Evolutionary conservation across 1,140 invertebrate species (phyloP), one percentile per base, ranked within the genome.

Genomic region (Bicyclus anynana): DNA sequence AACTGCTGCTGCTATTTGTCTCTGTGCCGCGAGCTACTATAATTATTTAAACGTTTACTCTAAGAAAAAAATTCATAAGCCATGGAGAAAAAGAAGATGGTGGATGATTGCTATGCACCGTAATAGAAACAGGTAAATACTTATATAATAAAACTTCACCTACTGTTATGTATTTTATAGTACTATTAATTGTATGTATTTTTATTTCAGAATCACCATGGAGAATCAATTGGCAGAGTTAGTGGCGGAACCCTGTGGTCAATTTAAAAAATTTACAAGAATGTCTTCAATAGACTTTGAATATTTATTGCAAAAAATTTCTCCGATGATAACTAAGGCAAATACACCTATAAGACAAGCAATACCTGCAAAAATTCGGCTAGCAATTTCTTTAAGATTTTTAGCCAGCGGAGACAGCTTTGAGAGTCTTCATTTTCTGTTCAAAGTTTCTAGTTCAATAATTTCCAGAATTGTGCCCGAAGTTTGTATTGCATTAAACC

Each of bases 401-500:
- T 46, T 66, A 13, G 67, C 67, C 14, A 53, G 59, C 13, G 62
- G 62, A 23, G 62, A 59, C 21, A 37, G 26, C 5, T 59, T 17
- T 26, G n/a, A 40, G 40, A 59, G 55, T 42, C 47, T 67, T 0
- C 40, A 38, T 13, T 52, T 53, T 26, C 50, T 66, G 18, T 62
- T 57, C 48, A 59, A 59, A 52, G 20, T 62, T 23, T 49, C 58
- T 5, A 17, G 26, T 40, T 47, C 49, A 50, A 1, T 50, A 1
- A 50, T 57, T 12, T 57, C 47, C 7, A 23, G 10, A 21, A 40
- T 53, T 16, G 16, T 53, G 18, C 50, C 20, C 2, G 50, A 40
- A 37, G 35, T 38, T 21, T 53, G 35, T n/a, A 14, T 16, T 38
- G 35, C 35, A 13, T 6, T 52, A 12, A n/a, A 20, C 2, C 12